Conservation (phyloP, 2,113 vertebrate genomes). For the Scatophagus argus region DNA sequence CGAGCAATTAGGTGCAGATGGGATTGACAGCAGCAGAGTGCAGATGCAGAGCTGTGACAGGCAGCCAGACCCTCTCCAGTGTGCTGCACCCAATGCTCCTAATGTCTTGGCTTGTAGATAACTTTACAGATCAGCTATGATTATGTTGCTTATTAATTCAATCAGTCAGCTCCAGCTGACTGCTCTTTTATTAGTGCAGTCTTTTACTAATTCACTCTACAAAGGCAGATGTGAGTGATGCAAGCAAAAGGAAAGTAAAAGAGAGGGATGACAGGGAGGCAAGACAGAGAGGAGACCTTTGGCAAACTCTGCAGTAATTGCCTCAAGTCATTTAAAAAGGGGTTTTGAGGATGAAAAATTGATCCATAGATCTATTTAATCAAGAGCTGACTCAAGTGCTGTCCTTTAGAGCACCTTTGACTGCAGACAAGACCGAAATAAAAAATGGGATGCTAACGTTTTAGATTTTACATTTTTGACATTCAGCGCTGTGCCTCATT, state of each 20-base stretch:
- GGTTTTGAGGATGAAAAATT: constrained; percentile 60
- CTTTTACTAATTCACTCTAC: constrained; percentile 66
- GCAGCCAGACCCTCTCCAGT: constrained; percentile 51
- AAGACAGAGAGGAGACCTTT: constrained; percentile 52
- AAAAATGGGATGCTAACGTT: constrained; percentile 32
- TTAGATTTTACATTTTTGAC: constrained; percentile 55
- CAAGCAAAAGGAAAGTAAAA: constrained; percentile 54
- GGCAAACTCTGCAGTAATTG: constrained; percentile 60
- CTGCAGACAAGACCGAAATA: constrained; percentile 45
- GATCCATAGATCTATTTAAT: constrained; percentile 62
- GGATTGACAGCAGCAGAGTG: constrained; percentile 60
- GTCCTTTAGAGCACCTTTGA: constrained; percentile 51
- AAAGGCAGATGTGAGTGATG: constrained; percentile 62
- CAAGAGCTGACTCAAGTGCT: constrained; percentile 42
- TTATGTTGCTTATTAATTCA: constrained; percentile 75
- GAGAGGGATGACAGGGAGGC: not conserved
- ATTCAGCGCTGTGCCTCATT: constrained; percentile 37
- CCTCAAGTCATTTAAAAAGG: constrained; percentile 55
- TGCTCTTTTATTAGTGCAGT: constrained; percentile 71
- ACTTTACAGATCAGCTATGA: constrained; percentile 67
- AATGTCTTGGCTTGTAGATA: constrained; percentile 67
- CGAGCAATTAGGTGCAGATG: constrained; percentile 63
- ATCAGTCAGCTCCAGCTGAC: constrained; percentile 66
- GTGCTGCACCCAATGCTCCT: constrained; percentile 42
- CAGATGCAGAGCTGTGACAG: constrained; percentile 62